Conservation (phyloP, 2,888 invertebrate species). For the Parnassius mnemosyne region DNA sequence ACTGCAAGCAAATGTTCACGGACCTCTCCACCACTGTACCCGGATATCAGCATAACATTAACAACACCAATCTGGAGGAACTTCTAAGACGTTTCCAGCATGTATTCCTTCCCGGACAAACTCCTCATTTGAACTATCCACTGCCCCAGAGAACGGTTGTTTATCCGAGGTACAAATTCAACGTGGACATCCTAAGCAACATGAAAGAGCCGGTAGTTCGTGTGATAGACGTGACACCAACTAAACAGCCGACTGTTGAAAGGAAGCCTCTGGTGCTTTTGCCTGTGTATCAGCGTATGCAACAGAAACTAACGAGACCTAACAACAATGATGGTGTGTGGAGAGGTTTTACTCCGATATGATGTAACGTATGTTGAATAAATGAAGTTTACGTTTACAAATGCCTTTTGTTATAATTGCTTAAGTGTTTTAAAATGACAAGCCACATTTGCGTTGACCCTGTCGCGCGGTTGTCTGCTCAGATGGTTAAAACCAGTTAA, state of each 20-base stretch:
- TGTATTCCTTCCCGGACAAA: slow-evolving; percentile 37
- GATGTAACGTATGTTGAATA: background rate
- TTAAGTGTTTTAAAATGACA: too few relatives aligned
- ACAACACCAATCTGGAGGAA: slow-evolving; percentile 36
- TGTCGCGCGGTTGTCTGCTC: too few relatives aligned
- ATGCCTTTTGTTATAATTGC: too few relatives aligned
- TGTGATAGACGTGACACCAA: slow-evolving; percentile 48
- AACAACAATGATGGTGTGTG: slow-evolving; percentile 35
- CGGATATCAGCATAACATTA: slow-evolving; percentile 32
- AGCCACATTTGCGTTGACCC: too few relatives aligned
- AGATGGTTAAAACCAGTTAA: too few relatives aligned
- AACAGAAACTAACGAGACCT: slow-evolving; percentile 31
- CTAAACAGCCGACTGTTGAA: slow-evolving; percentile 3
- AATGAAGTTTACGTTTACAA: too few relatives aligned
- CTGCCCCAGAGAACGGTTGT: slow-evolving; percentile 13
- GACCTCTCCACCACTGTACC: slow-evolving; percentile 44
- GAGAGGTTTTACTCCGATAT: slow-evolving; percentile 25
- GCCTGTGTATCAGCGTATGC: slow-evolving; percentile 53
- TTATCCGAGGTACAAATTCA: slow-evolving; percentile 40
- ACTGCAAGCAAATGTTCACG: slow-evolving; percentile 51
- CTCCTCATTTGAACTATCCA: slow-evolving; percentile 5
- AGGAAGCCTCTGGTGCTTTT: slow-evolving; percentile 45
- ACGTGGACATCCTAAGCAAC: slow-evolving; percentile 48
- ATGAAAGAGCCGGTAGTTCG: slow-evolving; percentile 47
- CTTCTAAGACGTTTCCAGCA: slow-evolving; percentile 46